Conservation (phyloP, 2,797 vertebrate genomes). For the Antrozous pallidus region DNA sequence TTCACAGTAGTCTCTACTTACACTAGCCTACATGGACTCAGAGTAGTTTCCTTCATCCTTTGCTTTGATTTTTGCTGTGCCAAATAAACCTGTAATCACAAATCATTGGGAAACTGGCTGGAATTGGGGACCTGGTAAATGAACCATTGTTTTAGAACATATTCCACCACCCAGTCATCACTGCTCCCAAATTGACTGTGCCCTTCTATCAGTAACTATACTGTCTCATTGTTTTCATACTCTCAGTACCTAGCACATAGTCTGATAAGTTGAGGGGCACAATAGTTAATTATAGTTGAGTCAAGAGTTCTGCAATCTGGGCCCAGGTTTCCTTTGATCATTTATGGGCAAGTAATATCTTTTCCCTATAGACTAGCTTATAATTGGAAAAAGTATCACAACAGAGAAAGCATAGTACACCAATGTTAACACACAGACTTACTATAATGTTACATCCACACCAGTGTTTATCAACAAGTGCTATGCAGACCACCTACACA, state of each 20-base stretch:
- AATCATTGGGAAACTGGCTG: neutral
- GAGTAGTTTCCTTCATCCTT: neutral
- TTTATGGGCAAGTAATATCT: neutral
- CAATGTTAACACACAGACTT: neutral
- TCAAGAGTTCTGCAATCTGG: neutral
- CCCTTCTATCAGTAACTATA: neutral
- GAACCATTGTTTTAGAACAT: neutral
- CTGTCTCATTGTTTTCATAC: neutral
- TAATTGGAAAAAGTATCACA: neutral
- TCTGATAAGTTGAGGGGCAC: neutral
- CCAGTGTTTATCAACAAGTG: neutral
- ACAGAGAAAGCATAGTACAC: neutral
- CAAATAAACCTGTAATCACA: neutral
- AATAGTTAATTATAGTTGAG: neutral
- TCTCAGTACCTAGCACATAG: neutral
- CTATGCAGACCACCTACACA: neutral
- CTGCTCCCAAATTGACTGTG: neutral
- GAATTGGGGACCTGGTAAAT: neutral
- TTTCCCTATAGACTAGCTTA: neutral
- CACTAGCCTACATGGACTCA: neutral
- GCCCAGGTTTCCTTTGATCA: neutral
- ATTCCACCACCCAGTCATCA: neutral
- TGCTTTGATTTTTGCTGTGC: neutral
- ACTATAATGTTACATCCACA: neutral
- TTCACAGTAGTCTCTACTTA: neutral